phyloP scores from a whole-genome alignment of 2,113 vertebrate genomes.

The Sterna hirundo region DNA sequence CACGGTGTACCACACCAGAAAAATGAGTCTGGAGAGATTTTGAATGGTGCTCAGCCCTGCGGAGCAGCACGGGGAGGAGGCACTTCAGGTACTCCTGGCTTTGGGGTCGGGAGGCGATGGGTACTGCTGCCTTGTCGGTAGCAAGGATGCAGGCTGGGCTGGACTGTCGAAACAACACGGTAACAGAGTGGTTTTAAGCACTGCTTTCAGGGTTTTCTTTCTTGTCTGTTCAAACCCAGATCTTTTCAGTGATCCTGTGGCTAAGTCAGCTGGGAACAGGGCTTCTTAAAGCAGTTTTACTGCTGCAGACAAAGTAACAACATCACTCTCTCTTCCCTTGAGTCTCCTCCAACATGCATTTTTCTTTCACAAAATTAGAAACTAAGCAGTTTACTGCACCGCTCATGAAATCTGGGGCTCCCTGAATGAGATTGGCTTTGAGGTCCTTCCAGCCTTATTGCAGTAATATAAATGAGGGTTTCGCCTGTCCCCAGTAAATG shows the following conservation, averaged over 20 bases:
- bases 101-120: neutral
- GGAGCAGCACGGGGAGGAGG: neutral
- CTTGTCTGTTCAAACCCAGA: neutral
- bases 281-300: neutral
- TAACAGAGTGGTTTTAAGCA: neutral
- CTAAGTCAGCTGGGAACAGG: neutral
- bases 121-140: neutral
- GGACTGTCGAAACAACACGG: rapidly evolving
- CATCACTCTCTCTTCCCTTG: neutral
- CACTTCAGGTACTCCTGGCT: neutral
- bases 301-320: neutral
- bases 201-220: neutral
- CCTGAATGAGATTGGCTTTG: rapidly evolving
- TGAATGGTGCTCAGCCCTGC: rapidly evolving
- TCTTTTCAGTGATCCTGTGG: neutral
- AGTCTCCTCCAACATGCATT: neutral
- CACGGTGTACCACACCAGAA: neutral
- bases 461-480: neutral
- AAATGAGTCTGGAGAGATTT: neutral
- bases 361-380: neutral
- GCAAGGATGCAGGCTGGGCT: neutral
- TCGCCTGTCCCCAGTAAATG: neutral
- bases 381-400: rapidly evolving
- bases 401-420: rapidly evolving
- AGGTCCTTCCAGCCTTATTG: neutral